Conservation (phyloP, 2,113 vertebrate genomes). For the Oophaga pumilio region DNA sequence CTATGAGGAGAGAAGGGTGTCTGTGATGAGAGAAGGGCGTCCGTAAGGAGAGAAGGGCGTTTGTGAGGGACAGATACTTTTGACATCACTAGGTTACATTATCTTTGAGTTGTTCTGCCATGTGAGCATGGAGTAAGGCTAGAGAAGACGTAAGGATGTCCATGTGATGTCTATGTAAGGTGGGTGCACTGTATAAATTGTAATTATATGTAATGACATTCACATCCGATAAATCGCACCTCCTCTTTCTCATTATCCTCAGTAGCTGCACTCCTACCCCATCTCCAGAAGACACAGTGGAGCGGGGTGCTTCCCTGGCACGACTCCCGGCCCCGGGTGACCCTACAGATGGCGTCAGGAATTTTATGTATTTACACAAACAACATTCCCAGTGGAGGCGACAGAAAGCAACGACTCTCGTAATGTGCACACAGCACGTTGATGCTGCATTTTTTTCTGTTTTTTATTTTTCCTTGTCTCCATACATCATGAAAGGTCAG, state of each 20-base stretch:
- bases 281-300: neutral
- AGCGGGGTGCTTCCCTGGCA: neutral
- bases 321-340: neutral
- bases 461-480: neutral
- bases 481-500: neutral
- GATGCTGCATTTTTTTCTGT: neutral
- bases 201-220: neutral
- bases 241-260: neutral
- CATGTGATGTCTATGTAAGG: no score
- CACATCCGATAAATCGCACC: neutral
- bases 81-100: no score
- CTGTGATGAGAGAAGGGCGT: no score
- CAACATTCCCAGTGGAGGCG: conserved; percentile 10
- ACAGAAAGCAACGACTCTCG: neutral
- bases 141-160: no score
- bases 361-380: conserved; percentile 46
- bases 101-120: no score
- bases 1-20: no score
- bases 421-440: neutral
- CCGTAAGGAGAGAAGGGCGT: no score
- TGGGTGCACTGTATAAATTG: no score
- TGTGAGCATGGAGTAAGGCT: no score
- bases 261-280: neutral
- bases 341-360: neutral
- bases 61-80: no score